Evolutionary conservation across 2,113 vertebrate genomes (phyloP), one percentile per base, ranked within the genome.

Genomic region (Syngnathoides biaculeatus): DNA sequence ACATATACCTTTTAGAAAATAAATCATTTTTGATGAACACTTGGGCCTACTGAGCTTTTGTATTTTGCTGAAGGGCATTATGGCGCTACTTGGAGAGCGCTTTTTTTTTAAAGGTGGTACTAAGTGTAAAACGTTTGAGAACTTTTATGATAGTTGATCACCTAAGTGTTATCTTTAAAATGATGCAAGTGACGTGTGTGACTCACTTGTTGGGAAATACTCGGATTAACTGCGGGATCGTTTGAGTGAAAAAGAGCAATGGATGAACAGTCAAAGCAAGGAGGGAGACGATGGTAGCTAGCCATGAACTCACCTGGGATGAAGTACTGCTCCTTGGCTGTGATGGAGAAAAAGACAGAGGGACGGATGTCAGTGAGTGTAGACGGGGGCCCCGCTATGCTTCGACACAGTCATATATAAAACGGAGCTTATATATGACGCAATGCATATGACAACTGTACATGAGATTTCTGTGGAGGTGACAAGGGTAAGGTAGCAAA

Each of bases 241-340:
- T 47, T 47, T 17, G 43, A 1, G 19, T 0, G 9, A 50, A 10
- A n/a, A 50, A n/a, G n/a, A n/a, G n/a, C n/a, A 50, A 50, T 35
- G 22, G 64, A 35, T 61, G 63, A 71, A 65, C 70, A 73, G 75
- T 63, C n/a, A 78, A 72, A 68, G 68, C 72, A 67, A 74, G 66
- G 60, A 71, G 52, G 30, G 52, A 20, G 45, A 68, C 48, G 71
- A 78, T 86, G 79, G 80, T 45, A 81, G 73, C 64, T 45, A 81
- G 73, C 64, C 40, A 72, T 79, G 72, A 82, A 91, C 92, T 93
- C 90, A 93, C 92, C 92, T 91, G 92, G 91, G 86, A 93, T 92
- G 87, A 91, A 75, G 89, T 93, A 93, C 87, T 93, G 92, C 88
- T 93, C 92, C 88, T 93, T 93, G 74, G 91, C 92, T 93, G 92